phyloP scores from a whole-genome alignment of 2,113 vertebrate species.

The Pluvianellus socialis region DNA sequence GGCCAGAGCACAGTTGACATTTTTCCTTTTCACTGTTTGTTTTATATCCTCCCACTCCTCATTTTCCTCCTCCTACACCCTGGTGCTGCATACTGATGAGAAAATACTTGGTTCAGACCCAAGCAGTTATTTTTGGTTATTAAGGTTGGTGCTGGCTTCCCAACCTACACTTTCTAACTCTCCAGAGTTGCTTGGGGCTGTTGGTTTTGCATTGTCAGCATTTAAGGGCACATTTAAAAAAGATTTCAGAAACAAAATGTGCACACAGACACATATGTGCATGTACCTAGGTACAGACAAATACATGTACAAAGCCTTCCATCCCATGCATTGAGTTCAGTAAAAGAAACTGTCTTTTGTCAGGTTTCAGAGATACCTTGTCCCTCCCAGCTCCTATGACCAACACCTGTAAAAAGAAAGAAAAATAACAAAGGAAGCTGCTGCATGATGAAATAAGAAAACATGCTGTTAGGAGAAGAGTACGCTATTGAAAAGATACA shows the following conservation, averaged over 20 bases:
- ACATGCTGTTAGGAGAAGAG: background rate
- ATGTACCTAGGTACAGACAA: background rate
- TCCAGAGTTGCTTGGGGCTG: background rate
- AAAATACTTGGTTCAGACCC: constrained; percentile 35
- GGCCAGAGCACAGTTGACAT: background rate
- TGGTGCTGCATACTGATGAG: constrained; percentile 33
- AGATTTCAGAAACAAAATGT: background rate
- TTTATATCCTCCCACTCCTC: constrained; percentile 54
- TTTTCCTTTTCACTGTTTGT: constrained; percentile 39
- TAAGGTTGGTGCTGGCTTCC: constrained; percentile 5
- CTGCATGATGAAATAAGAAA: background rate
- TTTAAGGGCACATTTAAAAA: background rate
- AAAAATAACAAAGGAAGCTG: background rate
- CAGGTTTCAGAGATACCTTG: background rate
- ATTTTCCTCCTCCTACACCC: constrained; percentile 31
- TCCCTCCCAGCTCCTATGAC: background rate
- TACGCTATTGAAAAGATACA: background rate
- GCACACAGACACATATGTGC: background rate
- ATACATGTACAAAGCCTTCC: background rate
- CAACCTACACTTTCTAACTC: background rate
- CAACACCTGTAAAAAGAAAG: background rate
- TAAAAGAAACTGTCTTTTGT: background rate
- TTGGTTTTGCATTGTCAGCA: background rate
- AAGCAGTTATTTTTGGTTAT: constrained; percentile 26
- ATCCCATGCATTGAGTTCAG: background rate